Evolutionary conservation across 2,797 vertebrate species (phyloP), one percentile per base, ranked within the genome.

Genomic region (Numenius phaeopus): DNA sequence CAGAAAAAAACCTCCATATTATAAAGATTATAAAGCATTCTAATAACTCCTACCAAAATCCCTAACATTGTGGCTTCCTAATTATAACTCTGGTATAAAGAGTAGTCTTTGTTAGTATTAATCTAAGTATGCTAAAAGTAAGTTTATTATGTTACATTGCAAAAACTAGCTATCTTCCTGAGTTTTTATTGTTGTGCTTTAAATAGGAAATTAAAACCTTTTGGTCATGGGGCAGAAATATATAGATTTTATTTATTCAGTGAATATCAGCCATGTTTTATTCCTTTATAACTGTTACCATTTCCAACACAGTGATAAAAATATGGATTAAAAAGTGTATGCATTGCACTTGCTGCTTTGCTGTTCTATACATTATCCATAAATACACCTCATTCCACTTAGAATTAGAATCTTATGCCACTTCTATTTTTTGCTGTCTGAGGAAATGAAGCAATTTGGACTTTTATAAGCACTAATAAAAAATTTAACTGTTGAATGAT

Each of bases 221-320:
- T 61, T 72, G 8, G 3, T 39, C 59, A 86, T 2, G 12, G 30
- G 50, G 8, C 4, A 85, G 5, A 65, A 88, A 69, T 32, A 32
- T 3, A 21, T 47, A 3, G 9, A 8, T 64, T 81, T 66, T 55
- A 44, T 37, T 69, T 30, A 7, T 71, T 40, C 46, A 83, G 30
- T 16, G 0, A 59, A 9, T 59, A 64, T 34, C 3, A 4, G 0
- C 3, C 10, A 20, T 47, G 4, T 55, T 82, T 81, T 71, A 69
- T 75, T 82, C 8, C 20, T 71, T 79, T 79, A 24, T 5, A 50
- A 8, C 2, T 78, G 2, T 75, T 55, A 44, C 3, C 4, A n/a
- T 59, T 84, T 77, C 12, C 24, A 70, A 40, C 14, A 34, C 5
- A 49, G 12, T 47, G 11, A 69, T 32, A 67, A 95, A 72, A 88